A percentile compares a stretch with the other conserved stretches of the same genome.
Conservation (phyloP, 2,888 invertebrate genomes). For the Lumbricus terrestris region DNA sequence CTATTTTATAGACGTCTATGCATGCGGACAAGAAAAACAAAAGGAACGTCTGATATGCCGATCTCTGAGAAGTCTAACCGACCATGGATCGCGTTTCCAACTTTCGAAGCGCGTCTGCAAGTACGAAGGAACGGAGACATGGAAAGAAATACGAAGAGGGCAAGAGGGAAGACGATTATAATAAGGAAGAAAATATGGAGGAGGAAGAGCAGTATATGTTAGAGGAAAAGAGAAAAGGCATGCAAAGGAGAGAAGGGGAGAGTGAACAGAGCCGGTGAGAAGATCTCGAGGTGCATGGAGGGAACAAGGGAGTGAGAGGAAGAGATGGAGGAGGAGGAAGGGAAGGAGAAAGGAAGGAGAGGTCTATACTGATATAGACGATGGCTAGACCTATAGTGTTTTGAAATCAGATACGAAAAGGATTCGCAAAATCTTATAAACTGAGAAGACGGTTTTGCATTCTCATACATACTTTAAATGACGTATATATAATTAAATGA, state of each 20-base stretch:
- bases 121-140: neutral
- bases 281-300: too few relatives aligned
- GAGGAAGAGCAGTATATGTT: too few relatives aligned
- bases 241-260: neutral
- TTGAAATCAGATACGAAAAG: neutral
- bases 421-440: neutral
- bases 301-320: neutral
- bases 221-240: neutral
- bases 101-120: neutral
- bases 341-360: neutral
- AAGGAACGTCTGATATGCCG: neutral
- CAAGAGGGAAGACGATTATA: neutral
- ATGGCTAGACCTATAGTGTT: neutral
- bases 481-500: too few relatives aligned
- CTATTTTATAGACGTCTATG: neutral
- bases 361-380: neutral
- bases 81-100: neutral
- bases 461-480: too few relatives aligned
- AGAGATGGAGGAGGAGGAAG: neutral
- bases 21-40: neutral
- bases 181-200: neutral
- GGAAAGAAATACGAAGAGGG: neutral
- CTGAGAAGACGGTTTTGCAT: neutral
- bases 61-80: neutral
- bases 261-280: too few relatives aligned